These are phyloP conservation scores for Rhinoderma darwinii DNA, from an alignment of 2,113 vertebrate genomes.

Conservation along the genomic window DNA sequence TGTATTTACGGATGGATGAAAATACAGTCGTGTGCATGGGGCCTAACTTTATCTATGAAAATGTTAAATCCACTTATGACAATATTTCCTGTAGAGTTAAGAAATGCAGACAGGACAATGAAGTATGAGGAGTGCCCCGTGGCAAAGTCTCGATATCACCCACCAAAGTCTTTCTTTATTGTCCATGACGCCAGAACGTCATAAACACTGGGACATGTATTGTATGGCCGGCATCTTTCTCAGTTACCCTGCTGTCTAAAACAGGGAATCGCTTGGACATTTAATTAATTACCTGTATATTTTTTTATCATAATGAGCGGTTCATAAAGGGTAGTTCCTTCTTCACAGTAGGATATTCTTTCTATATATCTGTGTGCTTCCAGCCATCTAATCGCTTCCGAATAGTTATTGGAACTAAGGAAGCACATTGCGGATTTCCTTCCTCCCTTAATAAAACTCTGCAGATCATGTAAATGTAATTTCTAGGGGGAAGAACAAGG, in stretches of 20 bases:
- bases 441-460: slow-evolving; percentile 1
- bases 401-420: not conserved
- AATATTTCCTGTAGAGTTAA: not conserved
- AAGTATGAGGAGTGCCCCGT: not conserved
- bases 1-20: too few species aligned
- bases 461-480: slow-evolving; percentile 1
- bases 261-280: not conserved
- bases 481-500: not conserved
- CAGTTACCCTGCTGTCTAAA: not conserved
- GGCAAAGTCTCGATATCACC: not conserved
- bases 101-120: not conserved
- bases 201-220: not conserved
- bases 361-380: not conserved
- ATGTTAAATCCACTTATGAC: not conserved
- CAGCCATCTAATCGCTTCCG: not conserved
- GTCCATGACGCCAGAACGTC: not conserved
- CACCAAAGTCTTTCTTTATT: not conserved
- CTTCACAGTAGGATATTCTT: not conserved
- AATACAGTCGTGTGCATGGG: too few species aligned
- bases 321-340: not conserved
- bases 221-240: not conserved
- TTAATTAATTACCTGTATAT: not conserved
- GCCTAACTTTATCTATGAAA: not conserved
- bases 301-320: not conserved
- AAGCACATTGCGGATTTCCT: slow-evolving; percentile 13